Evolutionary conservation across 1,140 invertebrate genomes (phyloP).

Genomic region (Ceratina australensis): DNA sequence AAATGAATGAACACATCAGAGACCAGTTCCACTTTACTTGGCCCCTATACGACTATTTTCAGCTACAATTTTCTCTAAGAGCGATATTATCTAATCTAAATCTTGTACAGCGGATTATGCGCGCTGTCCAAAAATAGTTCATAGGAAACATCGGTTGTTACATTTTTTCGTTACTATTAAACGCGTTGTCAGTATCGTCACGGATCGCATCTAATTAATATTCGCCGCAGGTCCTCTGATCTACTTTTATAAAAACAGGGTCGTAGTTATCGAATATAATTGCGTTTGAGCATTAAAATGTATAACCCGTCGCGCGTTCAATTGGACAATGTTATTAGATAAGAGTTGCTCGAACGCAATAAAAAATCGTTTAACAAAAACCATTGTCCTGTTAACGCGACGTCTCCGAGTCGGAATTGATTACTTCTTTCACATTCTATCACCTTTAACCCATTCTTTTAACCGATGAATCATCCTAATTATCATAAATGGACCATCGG

Average conservation of each 20-base stretch:
- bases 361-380: background rate
- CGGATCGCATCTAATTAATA: background rate
- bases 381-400: background rate
- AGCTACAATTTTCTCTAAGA: constrained; percentile 57
- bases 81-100: constrained; percentile 63
- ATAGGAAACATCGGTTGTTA: constrained; percentile 9
- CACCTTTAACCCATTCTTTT: constrained; percentile 62
- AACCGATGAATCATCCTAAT: constrained; percentile 70
- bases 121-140: constrained; percentile 48
- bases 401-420: constrained; percentile 12
- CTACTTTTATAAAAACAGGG: background rate
- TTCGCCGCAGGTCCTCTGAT: background rate
- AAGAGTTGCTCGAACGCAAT: background rate
- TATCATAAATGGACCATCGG: constrained; percentile 55
- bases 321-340: background rate
- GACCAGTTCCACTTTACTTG: constrained; percentile 6
- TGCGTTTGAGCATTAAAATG: no score
- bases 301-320: background rate
- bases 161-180: background rate
- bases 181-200: background rate
- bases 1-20: background rate
- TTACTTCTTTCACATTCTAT: constrained; percentile 43
- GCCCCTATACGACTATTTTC: constrained; percentile 42
- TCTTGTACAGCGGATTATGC: constrained; percentile 39
- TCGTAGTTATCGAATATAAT: background rate